Conservation (phyloP, 2,113 vertebrate species). For the Aptenodytes forsteri region DNA sequence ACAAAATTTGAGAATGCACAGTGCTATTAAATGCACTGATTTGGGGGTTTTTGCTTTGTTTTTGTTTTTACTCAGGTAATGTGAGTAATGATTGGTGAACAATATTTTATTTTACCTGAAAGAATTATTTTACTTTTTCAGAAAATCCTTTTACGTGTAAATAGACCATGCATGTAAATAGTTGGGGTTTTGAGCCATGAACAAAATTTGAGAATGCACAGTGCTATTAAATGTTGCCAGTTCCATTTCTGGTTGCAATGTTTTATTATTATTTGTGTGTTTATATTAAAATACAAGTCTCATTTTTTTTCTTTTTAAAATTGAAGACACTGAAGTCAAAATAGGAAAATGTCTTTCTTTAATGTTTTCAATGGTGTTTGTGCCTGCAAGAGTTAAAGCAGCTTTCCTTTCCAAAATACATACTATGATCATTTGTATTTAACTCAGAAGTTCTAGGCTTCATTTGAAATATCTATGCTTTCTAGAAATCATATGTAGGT, state of each 20-base stretch:
- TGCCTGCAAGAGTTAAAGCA: not conserved
- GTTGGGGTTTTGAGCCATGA: not conserved
- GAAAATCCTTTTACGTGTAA: not conserved
- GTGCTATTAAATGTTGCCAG: not conserved
- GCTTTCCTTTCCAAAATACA: not conserved
- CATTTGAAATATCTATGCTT: not conserved
- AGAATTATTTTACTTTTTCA: not conserved
- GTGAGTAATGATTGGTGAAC: not conserved
- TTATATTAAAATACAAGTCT: not conserved
- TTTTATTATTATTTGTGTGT: not conserved
- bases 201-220: not conserved
- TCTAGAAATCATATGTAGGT: not conserved
- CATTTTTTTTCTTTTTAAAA: not conserved
- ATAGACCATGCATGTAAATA: not conserved
- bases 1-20: not conserved
- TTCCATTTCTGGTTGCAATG: not conserved
- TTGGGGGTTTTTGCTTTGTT: not conserved
- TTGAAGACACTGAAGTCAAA: not conserved
- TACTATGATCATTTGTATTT: not conserved
- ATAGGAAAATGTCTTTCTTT: not conserved
- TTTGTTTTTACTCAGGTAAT: not conserved
- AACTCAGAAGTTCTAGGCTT: not conserved
- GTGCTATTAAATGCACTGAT: no score
- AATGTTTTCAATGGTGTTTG: not conserved
- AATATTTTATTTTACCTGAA: not conserved